These are phyloP conservation scores for Corvus cornix DNA, from an alignment of 2,113 vertebrate species.

Conservation along the genomic window DNA sequence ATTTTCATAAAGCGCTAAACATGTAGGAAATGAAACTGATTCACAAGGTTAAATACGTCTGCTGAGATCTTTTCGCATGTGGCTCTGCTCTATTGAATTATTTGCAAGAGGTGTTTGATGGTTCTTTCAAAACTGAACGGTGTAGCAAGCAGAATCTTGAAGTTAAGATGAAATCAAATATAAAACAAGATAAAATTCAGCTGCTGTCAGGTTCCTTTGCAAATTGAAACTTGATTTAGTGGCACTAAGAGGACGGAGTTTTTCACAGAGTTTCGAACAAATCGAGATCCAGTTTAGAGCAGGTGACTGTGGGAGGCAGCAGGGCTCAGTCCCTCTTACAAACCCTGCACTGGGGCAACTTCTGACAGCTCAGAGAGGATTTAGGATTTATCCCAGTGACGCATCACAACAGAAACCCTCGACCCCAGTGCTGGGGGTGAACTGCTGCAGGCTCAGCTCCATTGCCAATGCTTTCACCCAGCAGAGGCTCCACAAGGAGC, in stretches of 20 bases:
- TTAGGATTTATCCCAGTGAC: neutral
- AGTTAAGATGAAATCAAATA: slow-evolving; percentile 13
- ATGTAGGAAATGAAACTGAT: slow-evolving; percentile 36
- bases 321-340: neutral
- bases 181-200: slow-evolving; percentile 8
- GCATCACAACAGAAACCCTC: neutral
- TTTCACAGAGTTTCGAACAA: neutral
- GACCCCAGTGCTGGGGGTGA: neutral
- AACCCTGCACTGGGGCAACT: neutral
- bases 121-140: slow-evolving; percentile 1
- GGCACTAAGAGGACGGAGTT: neutral
- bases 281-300: neutral
- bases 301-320: neutral
- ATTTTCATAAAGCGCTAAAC: slow-evolving; percentile 46
- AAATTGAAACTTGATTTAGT: slow-evolving; percentile 6
- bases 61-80: neutral
- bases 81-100: neutral
- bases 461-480: accelerated
- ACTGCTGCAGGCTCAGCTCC: neutral
- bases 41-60: slow-evolving; percentile 41
- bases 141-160: neutral
- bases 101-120: slow-evolving; percentile 21
- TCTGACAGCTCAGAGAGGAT: neutral
- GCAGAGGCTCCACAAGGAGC: neutral
- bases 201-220: neutral